phyloP scores from a whole-genome alignment of 2,113 vertebrate species.

The Oreotrochilus melanogaster region DNA sequence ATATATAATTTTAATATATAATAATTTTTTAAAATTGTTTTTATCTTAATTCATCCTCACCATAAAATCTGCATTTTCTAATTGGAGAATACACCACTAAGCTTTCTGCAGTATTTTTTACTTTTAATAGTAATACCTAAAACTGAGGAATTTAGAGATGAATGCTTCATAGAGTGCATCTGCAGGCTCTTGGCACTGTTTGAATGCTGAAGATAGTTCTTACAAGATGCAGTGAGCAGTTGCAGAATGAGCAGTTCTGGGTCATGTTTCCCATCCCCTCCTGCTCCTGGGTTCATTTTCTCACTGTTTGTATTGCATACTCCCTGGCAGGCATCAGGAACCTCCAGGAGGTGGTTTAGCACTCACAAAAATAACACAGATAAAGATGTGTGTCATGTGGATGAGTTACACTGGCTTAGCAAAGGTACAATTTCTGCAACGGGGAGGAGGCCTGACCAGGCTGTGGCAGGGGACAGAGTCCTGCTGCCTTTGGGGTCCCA shows the following conservation, averaged over 20 bases:
- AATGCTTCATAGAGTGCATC: neutral
- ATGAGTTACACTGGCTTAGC: neutral
- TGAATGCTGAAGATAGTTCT: neutral
- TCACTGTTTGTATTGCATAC: fast-evolving
- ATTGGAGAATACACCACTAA: neutral
- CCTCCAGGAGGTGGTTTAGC: neutral
- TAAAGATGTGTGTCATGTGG: neutral
- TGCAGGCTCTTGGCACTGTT: neutral
- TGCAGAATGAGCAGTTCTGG: neutral
- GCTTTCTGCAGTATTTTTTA: neutral
- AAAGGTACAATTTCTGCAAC: neutral
- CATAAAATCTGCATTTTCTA: neutral
- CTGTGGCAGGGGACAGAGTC: neutral
- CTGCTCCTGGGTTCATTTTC: neutral
- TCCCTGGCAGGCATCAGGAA: neutral
- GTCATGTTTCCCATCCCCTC: neutral
- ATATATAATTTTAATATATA: too few relatives aligned
- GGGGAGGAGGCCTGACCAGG: neutral
- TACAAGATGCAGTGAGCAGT: neutral
- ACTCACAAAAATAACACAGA: neutral
- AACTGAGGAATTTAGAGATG: neutral
- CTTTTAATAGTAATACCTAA: neutral
- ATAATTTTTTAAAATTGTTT: neutral
- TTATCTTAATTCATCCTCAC: neutral
- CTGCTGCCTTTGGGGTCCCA: too few relatives aligned